These are phyloP conservation scores for Drosophila malerkotliana DNA, from an alignment of 1,140 invertebrate genomes.

Conservation along the genomic window DNA sequence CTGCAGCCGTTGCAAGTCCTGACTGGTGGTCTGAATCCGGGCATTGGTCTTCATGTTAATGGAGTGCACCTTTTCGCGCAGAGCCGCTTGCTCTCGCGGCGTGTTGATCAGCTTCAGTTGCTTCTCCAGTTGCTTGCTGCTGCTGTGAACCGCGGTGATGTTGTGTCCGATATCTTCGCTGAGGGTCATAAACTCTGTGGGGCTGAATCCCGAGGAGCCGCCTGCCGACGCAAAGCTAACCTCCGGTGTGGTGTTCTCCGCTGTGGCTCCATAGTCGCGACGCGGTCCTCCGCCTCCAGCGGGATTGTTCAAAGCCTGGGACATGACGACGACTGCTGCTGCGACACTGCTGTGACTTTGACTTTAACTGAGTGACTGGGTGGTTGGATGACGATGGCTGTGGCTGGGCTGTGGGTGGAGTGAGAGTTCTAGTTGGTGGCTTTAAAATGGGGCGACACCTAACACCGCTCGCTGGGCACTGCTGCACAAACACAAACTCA, in stretches of 20 bases:
- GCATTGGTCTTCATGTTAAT: constrained; percentile 92
- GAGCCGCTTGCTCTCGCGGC: constrained; percentile 87
- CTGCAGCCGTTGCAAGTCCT: constrained; percentile 89
- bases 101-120: constrained; percentile 91
- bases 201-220: constrained; percentile 87
- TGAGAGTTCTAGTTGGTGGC: constrained; percentile 23
- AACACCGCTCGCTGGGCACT: constrained; percentile 42
- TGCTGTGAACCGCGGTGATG: constrained; percentile 90
- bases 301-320: constrained; percentile 74
- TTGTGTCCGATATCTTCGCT: constrained; percentile 91
- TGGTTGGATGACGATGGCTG: constrained; percentile 37
- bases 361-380: constrained; percentile 7
- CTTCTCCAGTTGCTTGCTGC: constrained; percentile 89
- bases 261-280: constrained; percentile 85
- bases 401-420: constrained; percentile 17
- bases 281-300: constrained; percentile 39
- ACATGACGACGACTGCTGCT: constrained; percentile 42
- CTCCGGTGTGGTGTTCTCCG: constrained; percentile 85
- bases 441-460: constrained; percentile 52
- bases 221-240: constrained; percentile 85
- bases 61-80: constrained; percentile 86
- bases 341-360: constrained; percentile 2
- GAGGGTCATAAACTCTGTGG: constrained; percentile 89
- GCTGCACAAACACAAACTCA: constrained; percentile 48
- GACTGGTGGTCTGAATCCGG: constrained; percentile 89